These are phyloP conservation scores for Pandemis corylana DNA, from an alignment of 2,888 invertebrate genomes.

Conservation along the genomic window DNA sequence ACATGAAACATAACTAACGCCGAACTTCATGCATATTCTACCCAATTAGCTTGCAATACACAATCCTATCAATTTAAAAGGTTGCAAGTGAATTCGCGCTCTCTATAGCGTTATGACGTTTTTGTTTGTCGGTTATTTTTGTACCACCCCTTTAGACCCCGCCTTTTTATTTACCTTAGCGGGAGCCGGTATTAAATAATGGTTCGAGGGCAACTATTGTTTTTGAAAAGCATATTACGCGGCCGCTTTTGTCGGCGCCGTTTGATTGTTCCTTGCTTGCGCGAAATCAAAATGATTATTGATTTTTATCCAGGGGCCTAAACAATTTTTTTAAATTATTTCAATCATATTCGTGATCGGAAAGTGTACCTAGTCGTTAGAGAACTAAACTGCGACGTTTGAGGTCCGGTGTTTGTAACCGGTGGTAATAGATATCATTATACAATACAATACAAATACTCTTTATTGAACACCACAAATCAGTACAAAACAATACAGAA, in stretches of 20 bases:
- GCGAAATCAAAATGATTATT: conserved; percentile 13
- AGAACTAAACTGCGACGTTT: too few species aligned
- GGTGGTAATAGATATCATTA: too few species aligned
- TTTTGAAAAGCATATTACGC: conserved; percentile 51
- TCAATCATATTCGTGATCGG: too few species aligned
- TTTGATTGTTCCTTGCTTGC: conserved; percentile 29
- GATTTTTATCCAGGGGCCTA: too few species aligned
- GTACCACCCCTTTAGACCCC: conserved; percentile 65
- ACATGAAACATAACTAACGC: conserved; percentile 26
- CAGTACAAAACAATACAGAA: too few species aligned
- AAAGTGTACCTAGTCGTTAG: too few species aligned
- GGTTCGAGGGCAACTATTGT: conserved; percentile 61
- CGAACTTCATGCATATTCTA: conserved; percentile 46
- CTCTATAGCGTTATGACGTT: conserved; percentile 18
- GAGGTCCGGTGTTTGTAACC: too few species aligned
- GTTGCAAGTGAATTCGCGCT: conserved; percentile 19
- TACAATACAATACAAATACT: too few species aligned
- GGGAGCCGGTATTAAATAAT: conserved; percentile 44
- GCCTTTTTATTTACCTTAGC: conserved; percentile 55
- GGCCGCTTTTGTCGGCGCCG: conserved; percentile 50
- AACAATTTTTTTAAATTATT: too few species aligned
- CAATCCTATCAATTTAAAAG: conserved; percentile 18
- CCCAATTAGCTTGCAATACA: conserved; percentile 68
- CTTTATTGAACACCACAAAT: too few species aligned
- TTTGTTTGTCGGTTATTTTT: conserved; percentile 16